Conservation (phyloP, 2,888 invertebrate species). For the Eupithecia subfuscata region DNA sequence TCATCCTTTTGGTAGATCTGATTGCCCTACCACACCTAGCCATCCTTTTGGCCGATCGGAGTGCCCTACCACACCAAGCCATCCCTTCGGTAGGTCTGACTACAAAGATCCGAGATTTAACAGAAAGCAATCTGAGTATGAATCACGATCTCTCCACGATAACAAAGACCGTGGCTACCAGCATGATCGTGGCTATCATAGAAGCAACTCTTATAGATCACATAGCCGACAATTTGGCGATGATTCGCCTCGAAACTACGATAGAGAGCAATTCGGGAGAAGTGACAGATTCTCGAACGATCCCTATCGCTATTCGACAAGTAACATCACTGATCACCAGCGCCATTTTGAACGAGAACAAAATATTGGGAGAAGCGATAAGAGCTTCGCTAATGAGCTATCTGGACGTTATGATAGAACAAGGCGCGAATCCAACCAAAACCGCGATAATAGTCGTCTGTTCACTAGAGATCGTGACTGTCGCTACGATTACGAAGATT, state of each 20-base stretch:
- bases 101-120: constrained; percentile 67
- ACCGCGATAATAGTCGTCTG: constrained; percentile 41
- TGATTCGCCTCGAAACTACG: constrained; percentile 50
- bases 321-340: constrained; percentile 10
- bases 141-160: constrained; percentile 51
- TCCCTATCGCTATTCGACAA: constrained; percentile 25
- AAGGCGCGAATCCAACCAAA: constrained; percentile 30
- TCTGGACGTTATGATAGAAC: constrained; percentile 39
- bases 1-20: constrained; percentile 59
- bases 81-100: constrained; percentile 50
- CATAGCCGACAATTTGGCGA: constrained; percentile 47
- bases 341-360: constrained; percentile 27
- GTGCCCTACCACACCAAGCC: constrained; percentile 49
- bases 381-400: constrained; percentile 40
- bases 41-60: constrained; percentile 62
- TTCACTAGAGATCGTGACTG: constrained; percentile 49
- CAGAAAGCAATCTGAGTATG: constrained; percentile 59
- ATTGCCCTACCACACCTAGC: constrained; percentile 52
- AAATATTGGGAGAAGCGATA: constrained; percentile 35
- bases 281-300: constrained; percentile 48
- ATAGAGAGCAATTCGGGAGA: constrained; percentile 55
- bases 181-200: constrained; percentile 45
- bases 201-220: constrained; percentile 48
- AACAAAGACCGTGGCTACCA: constrained; percentile 57
- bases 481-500: constrained; percentile 46